A percentile compares a stretch with the other conserved stretches of the same genome.
phyloP scores from a whole-genome alignment of 2,888 invertebrate species.

The Eristalis tenax region DNA sequence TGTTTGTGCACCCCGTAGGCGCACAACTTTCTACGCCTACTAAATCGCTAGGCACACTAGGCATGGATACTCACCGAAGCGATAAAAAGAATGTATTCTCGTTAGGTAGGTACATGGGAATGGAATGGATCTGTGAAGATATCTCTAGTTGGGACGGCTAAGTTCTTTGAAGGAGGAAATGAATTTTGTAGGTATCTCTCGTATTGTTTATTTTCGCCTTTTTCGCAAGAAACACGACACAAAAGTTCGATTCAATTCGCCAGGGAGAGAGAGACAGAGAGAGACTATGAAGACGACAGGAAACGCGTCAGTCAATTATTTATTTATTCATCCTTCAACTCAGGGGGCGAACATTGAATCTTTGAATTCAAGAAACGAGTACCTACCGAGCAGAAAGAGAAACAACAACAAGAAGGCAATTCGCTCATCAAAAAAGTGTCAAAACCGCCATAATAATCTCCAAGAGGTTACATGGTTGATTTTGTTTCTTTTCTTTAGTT shows the following conservation, averaged over 20 bases:
- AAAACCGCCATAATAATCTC: constrained; percentile 67
- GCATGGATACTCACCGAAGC: constrained; percentile 36
- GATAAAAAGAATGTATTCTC: not conserved
- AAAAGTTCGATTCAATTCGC: not conserved
- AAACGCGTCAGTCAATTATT: constrained; percentile 47
- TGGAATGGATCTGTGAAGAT: constrained; percentile 6
- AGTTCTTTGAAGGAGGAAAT: constrained; percentile 45
- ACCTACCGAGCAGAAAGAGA: constrained; percentile 23
- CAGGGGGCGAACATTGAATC: not conserved
- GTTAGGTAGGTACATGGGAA: constrained; percentile 22
- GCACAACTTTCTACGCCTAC: constrained; percentile 63
- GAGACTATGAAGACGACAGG: constrained; percentile 16
- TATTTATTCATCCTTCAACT: constrained; percentile 42
- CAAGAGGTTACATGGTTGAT: constrained; percentile 62
- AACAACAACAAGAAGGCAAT: constrained; percentile 16
- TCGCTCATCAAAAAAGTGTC: constrained; percentile 67
- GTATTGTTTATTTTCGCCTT: constrained; percentile 47
- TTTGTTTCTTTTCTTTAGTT: not conserved
- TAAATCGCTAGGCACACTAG: constrained; percentile 41
- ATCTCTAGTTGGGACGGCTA: not conserved
- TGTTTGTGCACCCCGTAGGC: constrained; percentile 50
- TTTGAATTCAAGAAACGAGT: not conserved
- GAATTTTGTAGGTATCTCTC: constrained; percentile 56
- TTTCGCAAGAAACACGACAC: constrained; percentile 5
- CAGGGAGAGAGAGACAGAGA: not conserved